Evolutionary conservation across 2,888 invertebrate genomes (phyloP), one percentile per base, ranked within the genome.

Genomic region (Phaonia tiefii): DNA sequence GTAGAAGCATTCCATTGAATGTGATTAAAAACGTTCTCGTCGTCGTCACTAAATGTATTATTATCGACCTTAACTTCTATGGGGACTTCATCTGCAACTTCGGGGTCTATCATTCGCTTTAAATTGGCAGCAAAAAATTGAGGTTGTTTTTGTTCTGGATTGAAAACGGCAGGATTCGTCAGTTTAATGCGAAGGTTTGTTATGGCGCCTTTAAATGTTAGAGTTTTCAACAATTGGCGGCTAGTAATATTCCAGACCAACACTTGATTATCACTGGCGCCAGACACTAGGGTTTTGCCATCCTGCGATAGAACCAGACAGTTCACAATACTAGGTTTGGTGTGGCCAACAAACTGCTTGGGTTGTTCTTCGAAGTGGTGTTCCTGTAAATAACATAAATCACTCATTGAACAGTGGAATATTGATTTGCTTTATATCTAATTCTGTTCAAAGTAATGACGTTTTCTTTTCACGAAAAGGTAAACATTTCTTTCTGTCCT

Each of bases 201-300:
- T 0, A 97, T 91, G 0, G 93, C 89, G n/a, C 95, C 96, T 90
- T 95, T 96, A 84, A 95, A 95, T 49, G 92, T 90, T 83, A 96
- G 91, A 63, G 92, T 94, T 84, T 94, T 93, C 2, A 96, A 89
- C 65, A 95, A 93, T 88, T 97, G 96, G 77, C 93, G 92, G 88
- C 96, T 97, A 5, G 91, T 91, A 73, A 97, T 93, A 85, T 97
- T 95, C 97, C 98, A 98, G 22, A 97, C 87, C 83, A 94, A 93
- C 0, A 97, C 94, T 78, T 92, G 92, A 65, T 93, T 93, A 91
- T 96, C 96, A 80, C 93, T 92, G 0, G 95, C 94, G 0, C 95
- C 97, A 0, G 97, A 96, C 72, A 95, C 92, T 25, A 98, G 89
- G 13, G 93, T 93, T 51, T 92, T 92, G 4, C 95, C 95, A 88